Conservation (phyloP, 2,888 invertebrate genomes). For the Calameuta pallipes region DNA sequence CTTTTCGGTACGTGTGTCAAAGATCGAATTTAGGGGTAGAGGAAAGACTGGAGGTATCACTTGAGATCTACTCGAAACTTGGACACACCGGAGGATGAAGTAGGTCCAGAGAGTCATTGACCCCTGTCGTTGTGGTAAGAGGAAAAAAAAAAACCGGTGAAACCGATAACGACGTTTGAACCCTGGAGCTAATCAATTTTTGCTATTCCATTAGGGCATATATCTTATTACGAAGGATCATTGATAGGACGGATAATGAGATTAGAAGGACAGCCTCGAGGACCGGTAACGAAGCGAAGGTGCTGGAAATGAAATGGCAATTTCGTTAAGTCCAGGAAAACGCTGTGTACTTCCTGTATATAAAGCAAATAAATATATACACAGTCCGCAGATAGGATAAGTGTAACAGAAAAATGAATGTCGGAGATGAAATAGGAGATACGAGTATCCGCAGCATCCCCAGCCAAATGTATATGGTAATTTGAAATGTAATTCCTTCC, state of each 20-base stretch:
- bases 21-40: neutral
- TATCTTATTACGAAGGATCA: constrained; percentile 33
- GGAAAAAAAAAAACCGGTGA: neutral
- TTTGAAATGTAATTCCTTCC: neutral
- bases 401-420: neutral
- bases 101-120: neutral
- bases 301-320: constrained; percentile 20
- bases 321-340: neutral
- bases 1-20: neutral
- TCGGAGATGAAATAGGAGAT: neutral
- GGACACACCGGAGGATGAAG: neutral
- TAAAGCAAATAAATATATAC: neutral
- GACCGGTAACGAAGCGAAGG: constrained; percentile 17
- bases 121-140: neutral
- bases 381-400: neutral
- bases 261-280: constrained; percentile 18
- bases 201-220: constrained; percentile 37
- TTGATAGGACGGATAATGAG: constrained; percentile 16
- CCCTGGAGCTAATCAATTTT: constrained; percentile 36
- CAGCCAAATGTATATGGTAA: neutral
- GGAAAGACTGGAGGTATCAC: neutral
- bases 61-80: neutral
- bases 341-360: neutral
- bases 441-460: neutral
- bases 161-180: neutral